A percentile compares a stretch with the other conserved stretches of the same genome.
Conservation (phyloP, 2,113 vertebrate species). For the Etheostoma spectabile region DNA sequence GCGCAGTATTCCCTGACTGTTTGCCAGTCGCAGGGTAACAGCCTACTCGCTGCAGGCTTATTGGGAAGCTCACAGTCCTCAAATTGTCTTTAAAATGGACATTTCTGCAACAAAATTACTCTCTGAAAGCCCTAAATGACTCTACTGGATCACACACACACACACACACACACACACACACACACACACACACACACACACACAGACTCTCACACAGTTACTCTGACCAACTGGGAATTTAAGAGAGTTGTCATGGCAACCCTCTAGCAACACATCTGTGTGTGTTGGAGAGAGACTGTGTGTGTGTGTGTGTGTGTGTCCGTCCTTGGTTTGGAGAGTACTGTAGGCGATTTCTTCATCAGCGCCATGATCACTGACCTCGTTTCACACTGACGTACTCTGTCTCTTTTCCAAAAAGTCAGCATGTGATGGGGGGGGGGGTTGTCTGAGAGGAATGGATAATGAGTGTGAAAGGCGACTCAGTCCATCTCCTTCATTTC, state of each 20-base stretch:
- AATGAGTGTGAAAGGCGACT: conserved; percentile 69
- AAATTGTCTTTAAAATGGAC: conserved; percentile 57
- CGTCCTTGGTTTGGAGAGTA: conserved; percentile 33
- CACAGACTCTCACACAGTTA: conserved; percentile 20
- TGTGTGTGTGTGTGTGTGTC: conserved; percentile 1
- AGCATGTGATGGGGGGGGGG: conserved; percentile 31
- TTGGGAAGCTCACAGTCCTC: conserved; percentile 14
- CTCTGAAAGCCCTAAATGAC: conserved; percentile 59
- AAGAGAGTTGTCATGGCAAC: conserved; percentile 81
- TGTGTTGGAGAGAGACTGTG: not conserved
- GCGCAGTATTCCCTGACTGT: conserved; percentile 23
- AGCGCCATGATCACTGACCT: conserved; percentile 56
- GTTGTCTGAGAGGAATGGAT: conserved; percentile 52
- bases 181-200: conserved; percentile 33
- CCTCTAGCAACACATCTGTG: conserved; percentile 75
- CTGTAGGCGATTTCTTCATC: conserved; percentile 64
- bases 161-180: conserved; percentile 42
- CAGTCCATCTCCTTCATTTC: conserved; percentile 74
- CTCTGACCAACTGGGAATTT: conserved; percentile 58
- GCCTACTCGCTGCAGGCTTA: not conserved
- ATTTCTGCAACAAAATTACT: conserved; percentile 62
- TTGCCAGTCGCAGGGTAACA: not conserved
- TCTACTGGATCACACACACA: conserved; percentile 56
- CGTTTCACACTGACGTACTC: conserved; percentile 68
- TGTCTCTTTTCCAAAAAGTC: conserved; percentile 63